Evolutionary conservation across 2,888 invertebrate genomes (phyloP), one percentile per base, ranked within the genome.

Genomic region (Tipula confusa): DNA sequence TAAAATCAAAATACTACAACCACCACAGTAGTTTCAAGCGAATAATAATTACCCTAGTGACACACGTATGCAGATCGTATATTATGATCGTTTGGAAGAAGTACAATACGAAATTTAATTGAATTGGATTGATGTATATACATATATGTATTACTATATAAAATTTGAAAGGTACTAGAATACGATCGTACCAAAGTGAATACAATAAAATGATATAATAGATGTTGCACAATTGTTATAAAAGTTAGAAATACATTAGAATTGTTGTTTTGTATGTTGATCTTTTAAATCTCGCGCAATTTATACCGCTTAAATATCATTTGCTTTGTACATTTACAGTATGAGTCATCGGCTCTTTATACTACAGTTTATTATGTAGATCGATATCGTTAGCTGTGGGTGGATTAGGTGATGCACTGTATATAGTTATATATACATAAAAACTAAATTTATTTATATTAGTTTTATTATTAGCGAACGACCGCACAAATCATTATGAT

Each of bases 91-190:
- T 43, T 43, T 64, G 64, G 13, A 64, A 2, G 6, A 64, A 7
- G 64, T 24, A 43, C 64, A 64, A 64, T 64, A 24, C 64, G 64
- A 24, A 18, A 13, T 64, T 24, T 64, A 64, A 43, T 43, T 43
- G 43, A 43, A 64, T 24, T 24, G 64, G 24, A 64, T 64, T 18
- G 24, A 64, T 64, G 9, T 38, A 38, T n/a, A n/a, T n/a, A n/a
- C n/a, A n/a, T n/a, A n/a, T n/a, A n/a, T n/a, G n/a, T n/a, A n/a
- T n/a, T n/a, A n/a, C n/a, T n/a, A n/a, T n/a, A 64, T 43, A 15
- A 64, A 9, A 64, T 64, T 64, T 64, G 64, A 64, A 64, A 64
- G 64, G 64, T 64, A 64, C 64, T 64, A 24, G 64, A 64, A 64
- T 64, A 64, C 64, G 64, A 64, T 64, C 24, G 64, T 64, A 64